Base-by-base conservation (phyloP, 2,888 invertebrate species). In the Leptinotarsa tumamoca region DNA sequence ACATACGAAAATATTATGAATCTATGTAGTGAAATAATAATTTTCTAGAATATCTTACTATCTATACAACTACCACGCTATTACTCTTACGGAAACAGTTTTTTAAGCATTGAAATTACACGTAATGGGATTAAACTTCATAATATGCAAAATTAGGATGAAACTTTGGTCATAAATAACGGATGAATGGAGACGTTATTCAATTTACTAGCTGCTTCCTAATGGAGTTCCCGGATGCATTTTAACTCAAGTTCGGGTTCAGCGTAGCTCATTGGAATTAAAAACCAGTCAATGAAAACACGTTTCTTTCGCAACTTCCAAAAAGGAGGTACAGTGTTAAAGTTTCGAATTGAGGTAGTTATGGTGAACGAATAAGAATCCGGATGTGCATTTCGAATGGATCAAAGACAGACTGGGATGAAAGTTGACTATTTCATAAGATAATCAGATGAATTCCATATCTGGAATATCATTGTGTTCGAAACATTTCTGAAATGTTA, bases 131-230 rank as follows among this genome's bases (percentile, higher is more conserved):
- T 58, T 58, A 23, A 13, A 1, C 58, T 18, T 58, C 5, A 23
- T 23, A 58, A 3, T 58, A 58, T 23, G 18, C 18, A 23, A 23
- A 58, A 58, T 14, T 21, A 58, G 21, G 23, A 58, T 23, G 58
- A 58, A 58, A 58, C 23, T 23, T 27, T 23, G 58, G 21, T 14
- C 58, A 23, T 58, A 58, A 58, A 58, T 58, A 58, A 58, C 23
- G 23, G 23, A 14, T 23, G 23, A 23, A 58, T 58, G 15, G 58
- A 15, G 23, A 21, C 58, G 23, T 58, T 58, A 58, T 58, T 58
- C 58, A 58, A 23, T 58, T 58, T 58, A 58, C 58, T 23, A 23
- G 58, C 58, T 58, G 58, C 23, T 23, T 21, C 23, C 21, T 58
- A 58, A 58, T 58, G 23, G 23, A 58, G 23, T 15, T 17, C 23